Evolutionary conservation across 1,140 invertebrate genomes (phyloP).

Genomic region (Eumeta japonica): DNA sequence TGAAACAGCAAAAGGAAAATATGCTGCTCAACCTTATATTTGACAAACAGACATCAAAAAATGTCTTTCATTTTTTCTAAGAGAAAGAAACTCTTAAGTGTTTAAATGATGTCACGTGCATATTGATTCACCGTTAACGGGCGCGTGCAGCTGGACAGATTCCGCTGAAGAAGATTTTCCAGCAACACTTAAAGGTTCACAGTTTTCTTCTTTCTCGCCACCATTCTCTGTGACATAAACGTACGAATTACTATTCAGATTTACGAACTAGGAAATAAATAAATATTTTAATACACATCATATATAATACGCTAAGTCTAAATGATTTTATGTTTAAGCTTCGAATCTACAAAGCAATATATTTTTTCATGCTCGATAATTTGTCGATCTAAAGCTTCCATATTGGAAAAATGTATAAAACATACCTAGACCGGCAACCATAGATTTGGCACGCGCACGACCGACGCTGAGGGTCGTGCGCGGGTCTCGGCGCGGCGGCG

Average conservation of each 20-base stretch:
- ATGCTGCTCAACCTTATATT: too few relatives aligned
- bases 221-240: slow-evolving; percentile 45
- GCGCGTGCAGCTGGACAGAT: slow-evolving; percentile 65
- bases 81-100: too few relatives aligned
- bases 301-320: background rate
- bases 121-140: slow-evolving; percentile 21
- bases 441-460: slow-evolving; percentile 81
- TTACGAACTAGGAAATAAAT: background rate
- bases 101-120: too few relatives aligned
- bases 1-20: too few relatives aligned
- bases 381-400: too few relatives aligned
- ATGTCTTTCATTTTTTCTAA: too few relatives aligned
- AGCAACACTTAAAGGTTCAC: slow-evolving; percentile 63
- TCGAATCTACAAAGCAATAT: too few relatives aligned
- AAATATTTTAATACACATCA: slow-evolving; percentile 1
- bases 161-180: slow-evolving; percentile 76
- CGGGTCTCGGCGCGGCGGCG: slow-evolving; percentile 86
- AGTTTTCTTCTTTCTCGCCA: slow-evolving; percentile 67
- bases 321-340: background rate
- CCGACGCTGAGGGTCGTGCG: slow-evolving; percentile 92
- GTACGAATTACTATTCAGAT: slow-evolving; percentile 2
- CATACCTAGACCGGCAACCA: slow-evolving; percentile 80
- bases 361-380: too few relatives aligned
- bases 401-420: slow-evolving; percentile 3
- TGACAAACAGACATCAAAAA: too few relatives aligned